Evolutionary conservation across 1,140 invertebrate species (phyloP).

Genomic region (Atta texana): DNA sequence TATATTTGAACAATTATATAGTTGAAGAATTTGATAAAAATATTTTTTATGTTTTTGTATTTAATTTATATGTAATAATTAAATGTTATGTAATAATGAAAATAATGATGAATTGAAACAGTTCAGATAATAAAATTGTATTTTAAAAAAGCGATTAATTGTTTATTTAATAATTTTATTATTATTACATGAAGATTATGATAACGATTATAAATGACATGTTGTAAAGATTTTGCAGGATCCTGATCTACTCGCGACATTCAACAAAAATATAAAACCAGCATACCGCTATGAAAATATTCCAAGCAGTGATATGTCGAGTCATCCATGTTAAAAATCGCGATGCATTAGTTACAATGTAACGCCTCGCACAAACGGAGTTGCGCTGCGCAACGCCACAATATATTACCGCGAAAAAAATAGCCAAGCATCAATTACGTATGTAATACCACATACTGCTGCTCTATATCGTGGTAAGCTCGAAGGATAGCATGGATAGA

Average conservation of each 20-base stretch:
- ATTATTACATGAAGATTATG: neutral
- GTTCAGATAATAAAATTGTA: too few species aligned
- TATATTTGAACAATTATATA: too few species aligned
- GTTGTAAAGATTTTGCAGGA: neutral
- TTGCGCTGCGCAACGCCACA: constrained; percentile 28
- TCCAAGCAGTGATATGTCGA: constrained; percentile 1
- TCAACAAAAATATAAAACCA: constrained; percentile 16
- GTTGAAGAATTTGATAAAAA: too few species aligned
- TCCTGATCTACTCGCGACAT: neutral
- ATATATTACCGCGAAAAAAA: constrained; percentile 46
- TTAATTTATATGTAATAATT: too few species aligned
- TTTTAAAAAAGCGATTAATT: too few species aligned
- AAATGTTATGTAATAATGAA: too few species aligned
- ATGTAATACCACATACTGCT: constrained; percentile 58
- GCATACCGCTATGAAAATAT: constrained; percentile 15
- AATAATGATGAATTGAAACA: too few species aligned
- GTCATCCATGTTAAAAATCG: constrained; percentile 53
- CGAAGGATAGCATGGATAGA: constrained; percentile 18
- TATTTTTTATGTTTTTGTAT: too few species aligned
- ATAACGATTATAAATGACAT: neutral
- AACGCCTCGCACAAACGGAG: constrained; percentile 42
- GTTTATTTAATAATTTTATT: neutral
- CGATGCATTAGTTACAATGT: constrained; percentile 50
- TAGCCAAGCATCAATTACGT: constrained; percentile 57
- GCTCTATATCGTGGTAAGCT: constrained; percentile 49